Percentiles rank a stretch among this genome's conserved stretches.
Conservation (phyloP, 2,113 vertebrate species). For the rat (Rattus norvegicus) region DNA sequence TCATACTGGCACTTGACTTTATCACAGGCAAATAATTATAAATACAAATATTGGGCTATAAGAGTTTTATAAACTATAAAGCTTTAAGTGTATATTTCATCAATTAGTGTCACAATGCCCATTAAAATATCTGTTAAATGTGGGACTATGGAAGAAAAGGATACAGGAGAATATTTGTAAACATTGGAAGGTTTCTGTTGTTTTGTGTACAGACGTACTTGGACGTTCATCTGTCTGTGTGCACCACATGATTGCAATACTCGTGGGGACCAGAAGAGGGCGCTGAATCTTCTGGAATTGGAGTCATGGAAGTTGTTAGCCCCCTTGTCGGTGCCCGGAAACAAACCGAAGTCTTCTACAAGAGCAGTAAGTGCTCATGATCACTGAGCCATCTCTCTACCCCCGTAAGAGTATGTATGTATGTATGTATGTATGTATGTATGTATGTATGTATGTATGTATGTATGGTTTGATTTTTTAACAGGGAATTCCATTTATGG, state of each 20-base stretch:
- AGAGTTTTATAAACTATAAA: not conserved
- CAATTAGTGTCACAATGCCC: not conserved
- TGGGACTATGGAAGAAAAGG: not conserved
- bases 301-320: not conserved
- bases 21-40: not conserved
- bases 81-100: not conserved
- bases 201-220: not conserved
- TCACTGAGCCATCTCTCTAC: not conserved
- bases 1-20: slow-evolving; percentile 11
- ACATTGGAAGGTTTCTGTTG: not conserved
- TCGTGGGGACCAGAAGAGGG: not conserved
- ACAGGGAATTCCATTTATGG: not conserved
- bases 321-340: not conserved
- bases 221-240: too few relatives aligned
- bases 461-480: not conserved
- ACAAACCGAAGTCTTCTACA: not conserved
- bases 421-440: too few relatives aligned
- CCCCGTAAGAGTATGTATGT: not conserved
- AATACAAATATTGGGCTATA: not conserved
- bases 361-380: not conserved
- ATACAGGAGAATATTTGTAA: not conserved
- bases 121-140: not conserved
- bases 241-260: not conserved
- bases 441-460: too few relatives aligned
- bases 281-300: not conserved